phyloP scores from a whole-genome alignment of 1,140 invertebrate species.

The Macrosteles quadrilineatus region DNA sequence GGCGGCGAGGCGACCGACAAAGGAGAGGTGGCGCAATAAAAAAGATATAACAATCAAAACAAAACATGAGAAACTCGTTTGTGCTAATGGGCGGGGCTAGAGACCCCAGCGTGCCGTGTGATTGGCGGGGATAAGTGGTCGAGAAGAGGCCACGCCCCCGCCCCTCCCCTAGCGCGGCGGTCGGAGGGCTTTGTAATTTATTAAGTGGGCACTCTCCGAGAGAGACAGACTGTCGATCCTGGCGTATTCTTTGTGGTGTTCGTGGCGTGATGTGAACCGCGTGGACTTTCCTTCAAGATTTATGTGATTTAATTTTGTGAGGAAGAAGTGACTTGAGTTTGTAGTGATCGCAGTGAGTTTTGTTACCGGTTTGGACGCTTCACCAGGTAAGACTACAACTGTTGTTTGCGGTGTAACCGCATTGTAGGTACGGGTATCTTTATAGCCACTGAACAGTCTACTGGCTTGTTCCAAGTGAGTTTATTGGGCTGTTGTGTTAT shows the following conservation, averaged over 20 bases:
- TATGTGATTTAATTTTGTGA: neutral
- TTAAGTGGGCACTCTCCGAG: slow-evolving; percentile 25
- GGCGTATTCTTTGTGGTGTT: neutral
- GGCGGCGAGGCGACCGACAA: slow-evolving; percentile 30
- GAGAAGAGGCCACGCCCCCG: too few species aligned
- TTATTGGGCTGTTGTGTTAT: neutral
- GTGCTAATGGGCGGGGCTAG: neutral
- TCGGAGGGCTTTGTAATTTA: slow-evolving; percentile 17
- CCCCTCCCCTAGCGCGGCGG: neutral
- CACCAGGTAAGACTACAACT: neutral
- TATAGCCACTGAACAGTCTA: slow-evolving; percentile 14
- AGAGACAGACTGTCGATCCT: neutral
- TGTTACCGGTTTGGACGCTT: neutral
- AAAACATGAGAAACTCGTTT: slow-evolving; percentile 18
- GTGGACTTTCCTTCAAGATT: neutral
- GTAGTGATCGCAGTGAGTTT: neutral
- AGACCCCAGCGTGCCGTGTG: neutral
- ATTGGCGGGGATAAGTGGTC: too few species aligned
- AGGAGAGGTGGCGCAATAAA: slow-evolving; percentile 23
- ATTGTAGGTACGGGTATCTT: slow-evolving; percentile 21
- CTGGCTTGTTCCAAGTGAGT: neutral
- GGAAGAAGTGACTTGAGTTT: too few species aligned
- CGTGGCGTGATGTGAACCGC: neutral
- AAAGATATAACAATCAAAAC: slow-evolving; percentile 34
- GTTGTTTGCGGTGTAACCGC: neutral